phyloP scores from a whole-genome alignment of 2,888 invertebrate genomes.

The Nesidiocoris tenuis region DNA sequence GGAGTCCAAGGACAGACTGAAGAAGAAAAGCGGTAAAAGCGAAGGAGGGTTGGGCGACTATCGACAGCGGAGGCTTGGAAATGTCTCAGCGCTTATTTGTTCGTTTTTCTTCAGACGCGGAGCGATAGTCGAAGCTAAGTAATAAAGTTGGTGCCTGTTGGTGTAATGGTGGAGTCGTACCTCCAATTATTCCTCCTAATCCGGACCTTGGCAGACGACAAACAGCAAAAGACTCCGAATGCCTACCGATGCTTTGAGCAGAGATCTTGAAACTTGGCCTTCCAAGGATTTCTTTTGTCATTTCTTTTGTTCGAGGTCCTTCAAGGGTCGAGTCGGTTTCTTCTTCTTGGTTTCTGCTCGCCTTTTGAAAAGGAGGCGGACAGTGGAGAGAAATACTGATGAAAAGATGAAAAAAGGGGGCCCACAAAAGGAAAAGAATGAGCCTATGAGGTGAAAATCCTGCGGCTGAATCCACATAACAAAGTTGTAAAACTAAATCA shows the following conservation, averaged over 20 bases:
- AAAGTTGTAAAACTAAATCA: not conserved
- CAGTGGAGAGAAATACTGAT: not conserved
- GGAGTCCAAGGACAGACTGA: not conserved
- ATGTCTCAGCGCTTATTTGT: not conserved
- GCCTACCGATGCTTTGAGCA: not conserved
- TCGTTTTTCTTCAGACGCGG: not conserved
- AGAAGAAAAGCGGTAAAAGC: not conserved
- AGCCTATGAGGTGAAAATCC: not conserved
- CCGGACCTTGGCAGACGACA: constrained; percentile 3
- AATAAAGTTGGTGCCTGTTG: constrained; percentile 22
- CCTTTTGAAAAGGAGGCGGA: not conserved
- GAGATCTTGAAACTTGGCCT: not conserved
- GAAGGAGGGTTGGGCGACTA: not conserved
- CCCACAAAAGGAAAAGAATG: not conserved
- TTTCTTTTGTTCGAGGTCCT: not conserved
- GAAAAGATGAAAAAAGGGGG: not conserved
- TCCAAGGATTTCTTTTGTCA: not conserved
- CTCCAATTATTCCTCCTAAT: constrained; percentile 32
- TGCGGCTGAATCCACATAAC: not conserved
- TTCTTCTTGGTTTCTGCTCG: not conserved
- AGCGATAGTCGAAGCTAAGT: not conserved
- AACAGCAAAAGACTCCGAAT: not conserved
- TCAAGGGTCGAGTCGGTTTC: not conserved
- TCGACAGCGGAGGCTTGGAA: not conserved
- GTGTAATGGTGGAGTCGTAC: constrained; percentile 23